These are phyloP conservation scores for Odontocerum albicorne DNA, from an alignment of 2,888 invertebrate genomes.

Conservation along the genomic window DNA sequence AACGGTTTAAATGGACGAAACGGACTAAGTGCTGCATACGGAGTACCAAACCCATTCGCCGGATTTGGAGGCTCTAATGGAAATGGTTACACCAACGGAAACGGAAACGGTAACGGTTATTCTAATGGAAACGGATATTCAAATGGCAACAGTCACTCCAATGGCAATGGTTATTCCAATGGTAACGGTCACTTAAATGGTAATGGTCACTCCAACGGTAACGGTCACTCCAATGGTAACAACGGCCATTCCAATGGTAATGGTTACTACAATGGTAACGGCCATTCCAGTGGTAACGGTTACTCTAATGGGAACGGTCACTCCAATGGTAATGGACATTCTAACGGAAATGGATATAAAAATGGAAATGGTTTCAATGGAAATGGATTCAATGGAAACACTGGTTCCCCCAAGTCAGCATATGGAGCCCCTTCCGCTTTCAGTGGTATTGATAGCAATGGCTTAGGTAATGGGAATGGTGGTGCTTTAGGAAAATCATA, in stretches of 20 bases:
- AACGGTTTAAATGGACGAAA: no score
- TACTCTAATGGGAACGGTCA: background rate
- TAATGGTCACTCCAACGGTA: conserved; percentile 12
- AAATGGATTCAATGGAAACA: conserved; percentile 11
- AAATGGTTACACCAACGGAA: conserved; percentile 14
- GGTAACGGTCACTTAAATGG: conserved; percentile 22
- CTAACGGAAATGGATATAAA: conserved; percentile 12
- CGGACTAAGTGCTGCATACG: conserved; percentile 4
- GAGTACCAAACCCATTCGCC: background rate
- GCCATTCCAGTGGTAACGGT: no score
- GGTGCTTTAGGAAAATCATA: conserved; percentile 6
- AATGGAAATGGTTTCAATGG: conserved; percentile 11
- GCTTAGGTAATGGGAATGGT: conserved; percentile 13
- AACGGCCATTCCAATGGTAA: conserved; percentile 17
- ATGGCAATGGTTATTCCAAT: conserved; percentile 11
- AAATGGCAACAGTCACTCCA: background rate
- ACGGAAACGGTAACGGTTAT: conserved; percentile 8
- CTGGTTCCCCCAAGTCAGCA: background rate
- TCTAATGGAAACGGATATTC: conserved; percentile 25
- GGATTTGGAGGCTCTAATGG: no score
- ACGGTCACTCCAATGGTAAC: conserved; percentile 7
- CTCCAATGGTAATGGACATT: conserved; percentile 16
- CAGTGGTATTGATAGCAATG: conserved; percentile 3
- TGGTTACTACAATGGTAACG: conserved; percentile 2
- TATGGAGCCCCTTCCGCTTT: background rate